Evolutionary conservation across 2,113 vertebrate genomes (phyloP).

Genomic region (Phaethornis superciliosus): DNA sequence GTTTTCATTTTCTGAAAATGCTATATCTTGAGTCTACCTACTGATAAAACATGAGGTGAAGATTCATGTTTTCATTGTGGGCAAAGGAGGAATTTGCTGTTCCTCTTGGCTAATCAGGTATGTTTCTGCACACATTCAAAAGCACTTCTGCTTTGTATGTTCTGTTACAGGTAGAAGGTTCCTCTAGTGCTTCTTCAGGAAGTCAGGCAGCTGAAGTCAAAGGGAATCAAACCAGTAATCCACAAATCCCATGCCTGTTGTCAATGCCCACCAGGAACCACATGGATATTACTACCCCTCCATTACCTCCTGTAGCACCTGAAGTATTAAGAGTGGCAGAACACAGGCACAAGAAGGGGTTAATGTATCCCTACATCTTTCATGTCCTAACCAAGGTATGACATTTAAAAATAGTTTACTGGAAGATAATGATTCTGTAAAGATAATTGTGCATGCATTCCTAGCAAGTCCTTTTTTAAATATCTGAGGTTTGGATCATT

Average conservation of each 20-base stretch:
- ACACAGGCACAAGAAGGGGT: constrained; percentile 93
- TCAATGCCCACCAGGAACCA: constrained; percentile 97
- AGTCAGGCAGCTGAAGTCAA: constrained; percentile 80
- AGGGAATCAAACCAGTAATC: constrained; percentile 79
- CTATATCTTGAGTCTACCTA: neutral
- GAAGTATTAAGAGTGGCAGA: constrained; percentile 95
- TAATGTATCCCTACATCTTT: constrained; percentile 97
- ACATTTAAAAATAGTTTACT: neutral
- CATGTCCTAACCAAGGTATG: constrained; percentile 93
- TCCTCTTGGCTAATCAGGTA: neutral
- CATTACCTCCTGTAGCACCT: constrained; percentile 88
- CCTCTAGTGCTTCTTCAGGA: constrained; percentile 80
- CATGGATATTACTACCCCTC: constrained; percentile 96
- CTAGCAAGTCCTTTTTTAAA: neutral
- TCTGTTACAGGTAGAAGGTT: constrained; percentile 82
- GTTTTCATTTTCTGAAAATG: neutral
- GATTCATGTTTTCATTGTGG: neutral
- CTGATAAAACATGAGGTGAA: neutral
- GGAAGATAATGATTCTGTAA: neutral
- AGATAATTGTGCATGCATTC: neutral
- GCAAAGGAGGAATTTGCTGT: neutral
- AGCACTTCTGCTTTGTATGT: neutral
- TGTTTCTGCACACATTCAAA: neutral
- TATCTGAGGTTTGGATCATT: neutral
- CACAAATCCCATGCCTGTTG: constrained; percentile 91